phyloP scores from a whole-genome alignment of 2,797 vertebrate genomes.

The Lacerta agilis region DNA sequence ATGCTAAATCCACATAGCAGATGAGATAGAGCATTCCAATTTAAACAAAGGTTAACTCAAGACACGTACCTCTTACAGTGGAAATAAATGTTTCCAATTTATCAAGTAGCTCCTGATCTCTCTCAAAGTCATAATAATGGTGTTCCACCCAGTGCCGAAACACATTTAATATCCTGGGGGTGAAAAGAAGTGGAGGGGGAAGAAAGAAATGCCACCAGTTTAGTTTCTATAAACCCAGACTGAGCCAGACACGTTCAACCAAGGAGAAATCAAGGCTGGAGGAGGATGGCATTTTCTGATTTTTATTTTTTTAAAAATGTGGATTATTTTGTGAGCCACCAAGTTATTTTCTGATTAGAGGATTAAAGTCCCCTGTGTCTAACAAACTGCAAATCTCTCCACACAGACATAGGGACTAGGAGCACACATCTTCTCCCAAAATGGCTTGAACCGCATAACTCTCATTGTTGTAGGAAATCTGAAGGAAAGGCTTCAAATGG shows the following conservation, averaged over 20 bases:
- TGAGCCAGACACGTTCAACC: background rate
- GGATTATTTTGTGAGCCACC: background rate
- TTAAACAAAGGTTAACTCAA: constrained; percentile 27
- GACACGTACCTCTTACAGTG: constrained; percentile 87
- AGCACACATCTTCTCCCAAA: background rate
- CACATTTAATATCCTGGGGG: constrained; percentile 92
- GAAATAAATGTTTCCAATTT: constrained; percentile 93
- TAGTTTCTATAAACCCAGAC: constrained; percentile 21
- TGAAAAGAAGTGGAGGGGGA: background rate
- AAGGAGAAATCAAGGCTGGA: background rate
- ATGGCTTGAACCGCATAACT: background rate
- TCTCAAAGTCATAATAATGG: constrained; percentile 98
- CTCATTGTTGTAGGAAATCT: too few relatives aligned
- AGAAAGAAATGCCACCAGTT: constrained; percentile 28
- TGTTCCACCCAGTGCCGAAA: constrained; percentile 99
- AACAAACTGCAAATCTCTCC: too few relatives aligned
- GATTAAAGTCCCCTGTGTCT: too few relatives aligned
- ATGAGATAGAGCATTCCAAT: background rate
- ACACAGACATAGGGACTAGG: too few relatives aligned
- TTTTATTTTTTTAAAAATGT: background rate
- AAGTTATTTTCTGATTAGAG: background rate
- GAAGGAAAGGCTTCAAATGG: background rate
- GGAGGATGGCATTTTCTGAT: background rate
- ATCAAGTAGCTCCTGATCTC: constrained; percentile 89
- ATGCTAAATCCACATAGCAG: constrained; percentile 20